Conservation (phyloP, 2,888 invertebrate genomes). For the Philopedon plagiatum region DNA sequence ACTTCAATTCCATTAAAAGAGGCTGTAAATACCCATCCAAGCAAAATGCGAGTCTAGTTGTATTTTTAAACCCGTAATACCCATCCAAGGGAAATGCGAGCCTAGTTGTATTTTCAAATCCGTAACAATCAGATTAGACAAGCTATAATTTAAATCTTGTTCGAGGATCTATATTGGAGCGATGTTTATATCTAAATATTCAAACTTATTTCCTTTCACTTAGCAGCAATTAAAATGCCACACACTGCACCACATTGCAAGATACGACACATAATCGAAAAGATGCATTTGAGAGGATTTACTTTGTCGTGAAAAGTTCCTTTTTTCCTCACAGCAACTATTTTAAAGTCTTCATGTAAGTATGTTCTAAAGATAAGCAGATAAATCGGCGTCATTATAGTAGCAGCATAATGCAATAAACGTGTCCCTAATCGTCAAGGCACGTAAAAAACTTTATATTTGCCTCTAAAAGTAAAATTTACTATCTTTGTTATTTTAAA, state of each 20-base stretch:
- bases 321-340: not conserved
- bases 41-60: no score
- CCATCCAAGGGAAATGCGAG: no score
- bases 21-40: no score
- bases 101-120: no score
- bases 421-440: not conserved
- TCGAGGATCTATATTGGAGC: no score
- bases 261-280: conserved; percentile 8
- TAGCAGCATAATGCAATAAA: not conserved
- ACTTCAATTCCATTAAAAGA: no score
- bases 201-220: not conserved
- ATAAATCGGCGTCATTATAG: not conserved
- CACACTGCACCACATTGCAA: no score
- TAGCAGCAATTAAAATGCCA: conserved; percentile 18
- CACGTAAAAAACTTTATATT: not conserved
- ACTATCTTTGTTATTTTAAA: not conserved
- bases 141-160: no score
- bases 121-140: no score
- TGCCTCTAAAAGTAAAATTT: not conserved
- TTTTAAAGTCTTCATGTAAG: not conserved
- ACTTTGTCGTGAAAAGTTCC: conserved; percentile 2
- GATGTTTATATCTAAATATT: not conserved
- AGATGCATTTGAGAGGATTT: conserved; percentile 4
- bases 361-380: not conserved
- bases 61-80: no score